Evolutionary conservation across 2,797 vertebrate genomes (phyloP), one percentile per base, ranked within the genome.

Genomic region (Merluccius polli): DNA sequence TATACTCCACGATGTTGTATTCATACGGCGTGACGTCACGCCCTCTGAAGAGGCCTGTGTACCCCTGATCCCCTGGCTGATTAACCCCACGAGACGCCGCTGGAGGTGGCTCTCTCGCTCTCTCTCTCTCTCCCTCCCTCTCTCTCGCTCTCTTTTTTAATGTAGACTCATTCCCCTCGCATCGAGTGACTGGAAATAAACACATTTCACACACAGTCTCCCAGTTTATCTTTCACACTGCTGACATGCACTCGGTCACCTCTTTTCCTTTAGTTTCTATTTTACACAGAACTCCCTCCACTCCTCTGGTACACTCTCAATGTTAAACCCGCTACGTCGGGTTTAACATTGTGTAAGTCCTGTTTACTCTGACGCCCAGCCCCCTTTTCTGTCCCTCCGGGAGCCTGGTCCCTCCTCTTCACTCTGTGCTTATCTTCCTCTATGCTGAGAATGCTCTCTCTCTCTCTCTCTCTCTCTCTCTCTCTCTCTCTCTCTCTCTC

Each of bases 261-360:
- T 59, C 44, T 59, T 59, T 59, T 59, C 52, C 10, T n/a, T 8
- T 10, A 9, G 5, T 24, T 59, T 59, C 52, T 59, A 11, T 24
- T 59, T 59, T 59, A 8, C 7, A n/a, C 21, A 59, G 52, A 59
- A 11, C 52, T 15, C 52, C 52, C 21, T 38, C 5, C n/a, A n/a
- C n/a, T 59, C 24, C 0, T 1, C 52, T 13, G n/a, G 21, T 24
- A 9, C n/a, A 3, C 1, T 59, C 52, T n/a, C n/a, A n/a, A n/a
- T n/a, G n/a, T n/a, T n/a, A n/a, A n/a, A n/a, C n/a, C n/a, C n/a
- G n/a, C n/a, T n/a, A n/a, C n/a, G 76, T 83, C 84, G 79, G 77
- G 72, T 81, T 80, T 29, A 73, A 74, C 79, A 79, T 84, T 86
- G 73, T 31, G 0, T 79, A 80, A 84, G 74, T 78, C 73, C 52